A percentile compares a stretch with the other conserved stretches of the same genome.
These are phyloP conservation scores for Zygogramma bicolorata DNA, from an alignment of 2,888 invertebrate species.

Conservation along the genomic window DNA sequence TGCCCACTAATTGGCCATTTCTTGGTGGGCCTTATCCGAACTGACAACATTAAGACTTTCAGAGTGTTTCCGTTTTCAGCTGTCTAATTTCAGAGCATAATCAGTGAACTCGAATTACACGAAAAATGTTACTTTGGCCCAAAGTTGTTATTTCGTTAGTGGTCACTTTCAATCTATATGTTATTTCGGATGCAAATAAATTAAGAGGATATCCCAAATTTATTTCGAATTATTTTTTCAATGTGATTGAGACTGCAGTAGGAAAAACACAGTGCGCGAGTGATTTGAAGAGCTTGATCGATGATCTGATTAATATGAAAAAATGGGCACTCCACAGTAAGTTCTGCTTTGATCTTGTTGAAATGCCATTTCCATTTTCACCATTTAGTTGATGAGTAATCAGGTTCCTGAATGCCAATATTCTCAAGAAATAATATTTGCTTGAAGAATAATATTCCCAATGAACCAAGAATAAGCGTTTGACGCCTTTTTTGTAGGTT, in stretches of 20 bases:
- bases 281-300: constrained; percentile 43
- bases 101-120: neutral
- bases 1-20: neutral
- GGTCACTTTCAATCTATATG: neutral
- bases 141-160: neutral
- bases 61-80: too few relatives aligned
- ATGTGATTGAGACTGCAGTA: constrained; percentile 41
- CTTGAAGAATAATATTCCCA: too few relatives aligned
- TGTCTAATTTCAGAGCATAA: neutral
- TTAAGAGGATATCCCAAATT: neutral
- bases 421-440: too few relatives aligned
- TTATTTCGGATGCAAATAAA: neutral
- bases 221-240: neutral
- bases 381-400: too few relatives aligned
- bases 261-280: constrained; percentile 46
- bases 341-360: constrained; percentile 19
- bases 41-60: too few relatives aligned
- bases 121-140: neutral
- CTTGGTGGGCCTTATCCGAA: neutral
- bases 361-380: too few relatives aligned
- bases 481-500: too few relatives aligned
- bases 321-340: constrained; percentile 52
- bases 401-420: too few relatives aligned
- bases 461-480: too few relatives aligned
- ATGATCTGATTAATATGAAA: constrained; percentile 41